Evolutionary conservation across 2,888 invertebrate species (phyloP), one percentile per base, ranked within the genome.

Genomic region (Laspeyria flexula): DNA sequence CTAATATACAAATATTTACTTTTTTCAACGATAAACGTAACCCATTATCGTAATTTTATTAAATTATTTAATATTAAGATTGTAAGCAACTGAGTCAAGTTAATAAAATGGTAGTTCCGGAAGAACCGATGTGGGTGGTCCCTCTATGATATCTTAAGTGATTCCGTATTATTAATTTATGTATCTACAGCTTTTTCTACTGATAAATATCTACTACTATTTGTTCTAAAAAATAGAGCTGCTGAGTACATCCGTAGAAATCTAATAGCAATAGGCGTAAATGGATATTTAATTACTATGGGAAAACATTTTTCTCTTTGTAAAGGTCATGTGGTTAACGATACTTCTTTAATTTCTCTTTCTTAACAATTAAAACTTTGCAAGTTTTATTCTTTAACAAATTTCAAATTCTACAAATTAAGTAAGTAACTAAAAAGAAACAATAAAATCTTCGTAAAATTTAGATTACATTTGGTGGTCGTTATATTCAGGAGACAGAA

Each of bases 91-190:
- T 30, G 48, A 61, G 51, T 49, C 43, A 34, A 38, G 48, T 67
- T 43, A 60, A 50, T 55, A 61, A 66, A 60, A 52, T 48, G 47
- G 50, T 50, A 35, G 38, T 50, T 48, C 27, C 65, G 65, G 65
- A 55, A 55, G 65, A 59, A 34, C 21, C 67, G 49, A 54, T 51
- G 65, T 66, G 69, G 66, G 66, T 66, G 66, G 61, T 41, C 45
- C 52, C 47, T 51, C 48, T 30, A 33, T 35, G 44, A 29, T 42
- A 18, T 38, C 18, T 38, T 44, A 51, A 65, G 48, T 58, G 42
- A 37, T 64, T 60, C 65, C 55, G 65, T 60, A 61, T 49, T 55
- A 58, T 60, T 68, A 54, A 60, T 43, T 21, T 49, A 55, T 49
- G 30, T 56, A 59, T 49, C 45, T 18, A 44, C 27, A 31, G 60